Percentiles rank a stretch among this genome's conserved stretches.
These are phyloP conservation scores for Idris sp. DNA, from an alignment of 1,140 invertebrate genomes.

Conservation along the genomic window DNA sequence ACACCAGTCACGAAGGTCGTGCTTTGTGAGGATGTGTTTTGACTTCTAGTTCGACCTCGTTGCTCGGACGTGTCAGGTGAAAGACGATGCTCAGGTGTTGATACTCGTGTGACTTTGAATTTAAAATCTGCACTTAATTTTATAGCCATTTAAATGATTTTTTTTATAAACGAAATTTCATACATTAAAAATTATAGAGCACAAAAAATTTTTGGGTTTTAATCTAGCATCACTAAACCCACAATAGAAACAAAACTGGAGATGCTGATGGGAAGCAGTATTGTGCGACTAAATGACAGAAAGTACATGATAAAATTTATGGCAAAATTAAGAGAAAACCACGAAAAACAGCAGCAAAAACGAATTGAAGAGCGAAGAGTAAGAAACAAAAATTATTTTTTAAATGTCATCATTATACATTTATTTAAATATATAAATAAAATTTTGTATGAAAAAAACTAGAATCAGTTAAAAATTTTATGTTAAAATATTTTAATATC, in stretches of 20 bases:
- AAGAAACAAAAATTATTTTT: conserved; percentile 36
- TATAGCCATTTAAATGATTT: too few relatives aligned
- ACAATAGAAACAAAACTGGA: conserved; percentile 80
- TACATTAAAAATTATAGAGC: conserved; percentile 2
- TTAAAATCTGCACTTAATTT: conserved; percentile 5
- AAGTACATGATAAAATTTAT: conserved; percentile 83
- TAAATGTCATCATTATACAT: too few relatives aligned
- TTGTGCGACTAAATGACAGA: conserved; percentile 82
- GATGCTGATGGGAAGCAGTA: conserved; percentile 82
- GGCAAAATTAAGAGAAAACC: conserved; percentile 80
- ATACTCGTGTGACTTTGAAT: conserved; percentile 18
- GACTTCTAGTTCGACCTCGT: conserved; percentile 59
- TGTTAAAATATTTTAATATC: too few relatives aligned
- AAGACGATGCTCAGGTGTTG: conserved; percentile 46
- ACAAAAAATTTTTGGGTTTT: conserved; percentile 1
- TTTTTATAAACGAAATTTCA: too few relatives aligned
- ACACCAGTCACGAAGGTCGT: conserved; percentile 68
- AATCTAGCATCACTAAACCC: conserved; percentile 69
- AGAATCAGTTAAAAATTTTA: too few relatives aligned
- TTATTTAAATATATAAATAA: not conserved
- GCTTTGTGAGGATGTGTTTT: conserved; percentile 56
- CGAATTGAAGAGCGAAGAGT: conserved; percentile 82
- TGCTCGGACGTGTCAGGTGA: conserved; percentile 57
- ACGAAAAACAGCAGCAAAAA: conserved; percentile 81
- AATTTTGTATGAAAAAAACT: not conserved